A percentile compares a stretch with the other conserved stretches of the same genome.
phyloP scores from a whole-genome alignment of 2,888 invertebrate genomes.

The Melikaiella ostensackeni region DNA sequence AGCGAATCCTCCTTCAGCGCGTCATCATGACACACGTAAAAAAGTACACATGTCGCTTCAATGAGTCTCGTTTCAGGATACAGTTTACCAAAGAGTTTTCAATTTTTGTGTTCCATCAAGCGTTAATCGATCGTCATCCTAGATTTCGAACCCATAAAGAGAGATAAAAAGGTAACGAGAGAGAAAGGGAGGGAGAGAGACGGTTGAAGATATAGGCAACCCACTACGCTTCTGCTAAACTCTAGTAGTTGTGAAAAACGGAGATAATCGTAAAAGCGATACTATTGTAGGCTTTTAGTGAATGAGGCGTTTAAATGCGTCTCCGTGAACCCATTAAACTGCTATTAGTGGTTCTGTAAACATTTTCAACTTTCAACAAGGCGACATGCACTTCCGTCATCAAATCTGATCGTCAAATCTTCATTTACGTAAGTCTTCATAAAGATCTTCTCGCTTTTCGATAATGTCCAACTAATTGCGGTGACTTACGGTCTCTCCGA shows the following conservation, averaged over 20 bases:
- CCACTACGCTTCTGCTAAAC: neutral
- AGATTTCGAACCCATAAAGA: constrained; percentile 6
- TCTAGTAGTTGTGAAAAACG: constrained; percentile 28
- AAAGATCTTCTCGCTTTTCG: constrained; percentile 1
- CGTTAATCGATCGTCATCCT: constrained; percentile 37
- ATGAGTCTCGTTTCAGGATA: constrained; percentile 4
- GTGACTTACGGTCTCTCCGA: neutral
- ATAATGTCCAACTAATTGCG: constrained; percentile 1
- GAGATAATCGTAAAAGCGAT: constrained; percentile 37
- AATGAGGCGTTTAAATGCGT: constrained; percentile 32
- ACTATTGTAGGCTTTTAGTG: constrained; percentile 35
- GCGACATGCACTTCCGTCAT: constrained; percentile 1
- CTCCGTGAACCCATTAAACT: constrained; percentile 26
- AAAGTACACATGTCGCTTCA: constrained; percentile 13
- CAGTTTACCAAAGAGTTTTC: constrained; percentile 26
- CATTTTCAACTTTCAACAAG: constrained; percentile 19
- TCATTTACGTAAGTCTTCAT: neutral
- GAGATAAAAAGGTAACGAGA: neutral
- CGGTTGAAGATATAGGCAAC: neutral
- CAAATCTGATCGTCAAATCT: constrained; percentile 1
- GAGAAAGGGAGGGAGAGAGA: neutral
- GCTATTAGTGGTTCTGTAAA: constrained; percentile 22
- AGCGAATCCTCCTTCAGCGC: constrained; percentile 14
- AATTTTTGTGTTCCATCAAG: constrained; percentile 33
- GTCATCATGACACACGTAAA: constrained; percentile 29